Base-by-base conservation (phyloP, 2,113 vertebrate species). In the Lichenostomus cassidix region DNA sequence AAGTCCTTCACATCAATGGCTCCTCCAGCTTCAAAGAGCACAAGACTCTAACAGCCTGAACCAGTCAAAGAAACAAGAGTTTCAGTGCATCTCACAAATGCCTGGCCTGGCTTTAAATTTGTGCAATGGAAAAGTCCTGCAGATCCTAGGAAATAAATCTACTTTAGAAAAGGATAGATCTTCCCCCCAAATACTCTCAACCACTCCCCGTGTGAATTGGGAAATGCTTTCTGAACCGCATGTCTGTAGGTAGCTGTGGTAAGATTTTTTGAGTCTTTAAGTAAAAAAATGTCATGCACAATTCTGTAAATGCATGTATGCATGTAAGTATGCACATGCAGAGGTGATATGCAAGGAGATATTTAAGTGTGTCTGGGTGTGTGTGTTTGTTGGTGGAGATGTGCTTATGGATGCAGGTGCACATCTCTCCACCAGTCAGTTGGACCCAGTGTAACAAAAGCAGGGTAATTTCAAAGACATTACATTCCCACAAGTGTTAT, bases 401-500 rank as follows among this genome's bases (percentile, higher is more conserved):
- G 15, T 85, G 33, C 17, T 91, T 75, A 47, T 12, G 25, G 67
- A 65, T 73, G 58, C 42, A 67, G 44, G 44, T 64, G 50, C 15
- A 58, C 39, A 5, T 22, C 55, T 80, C 81, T 65, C 35, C 76
- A 59, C 37, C 29, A 65, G 50, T 46, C 47, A 74, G 20, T 50
- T 86, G 39, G 90, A 80, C 18, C 25, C 33, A 58, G 12, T 1
- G 7, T 52, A 79, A 83, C 1, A 7, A 84, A 95, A 83, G 1
- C 33, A 62, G 39, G 71, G 75, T 80, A 50, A 92, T 94, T 90
- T 90, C 55, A 92, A 93, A 94, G 75, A 47, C 88, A 88, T 69
- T 93, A 22, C 80, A 77, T 94, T 96, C 88, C 71, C 75, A 93
- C 75, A 80, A 67, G 33, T 80, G 71, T 67, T 88, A 92, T 46